Base-by-base conservation (phyloP, 1,140 invertebrate species). In the Halesus radiatus region DNA sequence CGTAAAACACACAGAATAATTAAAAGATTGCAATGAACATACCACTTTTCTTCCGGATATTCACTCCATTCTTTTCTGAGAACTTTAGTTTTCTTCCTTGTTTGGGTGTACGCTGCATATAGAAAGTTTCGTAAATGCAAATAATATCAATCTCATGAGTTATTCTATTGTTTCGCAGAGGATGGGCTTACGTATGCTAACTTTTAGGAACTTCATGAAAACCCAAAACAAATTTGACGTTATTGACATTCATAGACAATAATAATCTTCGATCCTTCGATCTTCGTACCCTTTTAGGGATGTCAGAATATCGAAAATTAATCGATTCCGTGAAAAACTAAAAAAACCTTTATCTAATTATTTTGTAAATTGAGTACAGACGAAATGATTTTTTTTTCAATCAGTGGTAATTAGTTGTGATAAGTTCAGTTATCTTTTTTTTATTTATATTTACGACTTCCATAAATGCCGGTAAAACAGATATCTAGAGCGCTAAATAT, bases 81-180 rank as follows among this genome's bases (percentile, higher is more conserved):
- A 79, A 45, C 32, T 66, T 45, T 64, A 79, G 45, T 79, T 79
- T 79, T 32, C 78, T 74, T 10, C 56, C 72, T 37, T 75, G 68
- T 64, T 79, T 79, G 22, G 78, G 78, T 53, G 78, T 79, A 18
- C 70, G 78, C 20, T 79, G 54, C 78, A 79, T 79, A 72, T 58
- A 79, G 77, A 58, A 26, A 2, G 2, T 72, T 72, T 22, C 18
- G 13, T 53, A 52, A 45, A 45, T 1, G 13, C 1, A 45, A 45
- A 45, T 32, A 5, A 32, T 45, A 13, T 45, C 8, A 45, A 45
- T 45, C 8, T 45, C 37, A 45, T 45, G 37, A 10, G 37, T 68
- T 45, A 68, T n/a, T 8, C 45, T 68, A 68, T 37, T 18, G 20
- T 68, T 16, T 18, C 29, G 29, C 64, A 18, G 13, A 29, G 32